Evolutionary conservation across 1,140 invertebrate species (phyloP), one percentile per base, ranked within the genome.

Genomic region (Lepidurus apus): DNA sequence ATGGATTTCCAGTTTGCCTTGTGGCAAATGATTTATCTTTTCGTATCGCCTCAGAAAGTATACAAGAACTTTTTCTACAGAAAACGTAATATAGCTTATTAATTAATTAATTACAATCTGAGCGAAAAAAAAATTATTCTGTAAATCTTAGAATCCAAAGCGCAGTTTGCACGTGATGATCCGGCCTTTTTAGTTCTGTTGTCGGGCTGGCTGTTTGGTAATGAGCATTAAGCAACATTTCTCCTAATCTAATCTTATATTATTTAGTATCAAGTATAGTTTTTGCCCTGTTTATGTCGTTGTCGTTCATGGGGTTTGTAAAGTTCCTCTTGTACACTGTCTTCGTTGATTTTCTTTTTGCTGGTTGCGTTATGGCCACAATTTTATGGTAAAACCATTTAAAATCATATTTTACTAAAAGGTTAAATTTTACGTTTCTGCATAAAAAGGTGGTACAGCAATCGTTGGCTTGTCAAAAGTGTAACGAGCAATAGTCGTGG

Each of bases 1-100:
- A 99, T 99, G 98, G 98, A 99, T 86, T 99, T 99, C 88, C 96
- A 99, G 85, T 99, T 97, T 89, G 98, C 97, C 3, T 87, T 94
- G 11, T 99, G 97, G 97, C 98, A 99, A 90, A 98, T 99, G 95
- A 86, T 98, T 0, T 98, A 98, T 86, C 87, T 99, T 76, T 96
- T 99, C 86, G 89, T 93, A 78, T 89, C 95, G 0, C 98, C 98
- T 42, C 95, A 98, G 85, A 98, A 98, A 91, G 96, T 99, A 4
- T 98, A 98, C 84, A 91, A 95, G 85, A 98, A 98, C 87, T 99
- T 98, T 86, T 93, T 97, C 82, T 98, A 98, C 86, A 91, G 98
- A 87, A 99, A 99, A 91, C 93, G 96, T 97, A 89, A 89, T 90
- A 89, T 90, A 91, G 34, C 34, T 34, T 81, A 74, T 75, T 17